Evolutionary conservation across 2,888 invertebrate species (phyloP), one percentile per base, ranked within the genome.

Genomic region (Bombylius major): DNA sequence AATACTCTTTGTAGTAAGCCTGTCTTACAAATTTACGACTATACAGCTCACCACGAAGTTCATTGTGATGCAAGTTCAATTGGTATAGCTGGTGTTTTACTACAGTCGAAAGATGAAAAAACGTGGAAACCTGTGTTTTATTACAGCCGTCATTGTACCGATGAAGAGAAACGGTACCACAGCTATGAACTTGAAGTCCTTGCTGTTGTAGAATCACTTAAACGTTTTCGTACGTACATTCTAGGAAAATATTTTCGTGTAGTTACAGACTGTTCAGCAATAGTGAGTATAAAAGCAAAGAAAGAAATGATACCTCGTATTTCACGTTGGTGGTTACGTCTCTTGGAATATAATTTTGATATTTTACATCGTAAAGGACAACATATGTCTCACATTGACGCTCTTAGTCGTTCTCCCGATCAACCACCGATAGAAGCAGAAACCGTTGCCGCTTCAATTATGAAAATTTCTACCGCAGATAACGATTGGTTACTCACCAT

Each of bases 11-110:
- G 58, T 0, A 56, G 59, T 23, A 57, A 65, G 23, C 66, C 67
- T 0, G 58, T 69, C 0, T 51, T 72, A 11, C 61, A 64, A 0
- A 54, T 70, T 5, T 61, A 56, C 34, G 52, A 61, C 36, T 36
- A 34, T 3, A 34, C 31, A 6, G 58, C 55, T 33, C 13, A 55
- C 9, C 59, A 60, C 7, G 61, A 63, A 44, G 47, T 61, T 50
- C 39, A 54, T 32, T 49, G 49, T 13, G 49, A 53, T 36, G 54
- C 54, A 5, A 54, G 49, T 44, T 33, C 32, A n/a, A 13, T 45
- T 13, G 55, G 50, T n/a, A 5, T 55, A 9, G 50, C 55, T 9
- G 55, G 50, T 8, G 46, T 55, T 8, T 5, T 50, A 7, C n/a
- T 54, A 23, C 54, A 49, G 34, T 49, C 50, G 9, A 31, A 13